A percentile compares a stretch with the other conserved stretches of the same genome.
phyloP scores from a whole-genome alignment of 2,113 vertebrate genomes.

The Dryoscopus gambensis region DNA sequence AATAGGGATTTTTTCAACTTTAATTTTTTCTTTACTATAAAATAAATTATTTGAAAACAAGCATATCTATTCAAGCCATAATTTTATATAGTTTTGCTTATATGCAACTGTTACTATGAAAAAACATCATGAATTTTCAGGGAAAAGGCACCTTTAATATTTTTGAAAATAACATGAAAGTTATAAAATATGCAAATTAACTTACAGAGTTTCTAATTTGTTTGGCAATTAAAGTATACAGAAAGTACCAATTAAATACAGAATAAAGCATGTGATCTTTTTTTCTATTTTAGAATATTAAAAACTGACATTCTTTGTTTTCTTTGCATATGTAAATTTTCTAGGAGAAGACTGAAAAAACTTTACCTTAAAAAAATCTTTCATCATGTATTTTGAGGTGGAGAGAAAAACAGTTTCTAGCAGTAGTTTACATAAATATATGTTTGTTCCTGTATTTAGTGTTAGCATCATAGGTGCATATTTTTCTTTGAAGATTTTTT shows the following conservation, averaged over 20 bases:
- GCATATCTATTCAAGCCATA: neutral
- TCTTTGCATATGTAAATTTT: neutral
- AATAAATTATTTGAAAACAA: neutral
- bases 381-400: neutral
- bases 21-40: neutral
- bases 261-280: neutral
- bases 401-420: neutral
- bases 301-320: neutral
- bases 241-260: neutral
- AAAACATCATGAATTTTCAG: neutral
- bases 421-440: neutral
- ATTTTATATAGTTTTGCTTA: neutral
- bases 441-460: neutral
- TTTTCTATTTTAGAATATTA: neutral
- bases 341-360: neutral
- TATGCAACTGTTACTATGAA: neutral
- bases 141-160: neutral
- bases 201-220: neutral
- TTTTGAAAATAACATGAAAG: neutral
- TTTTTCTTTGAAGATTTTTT: neutral
- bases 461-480: neutral
- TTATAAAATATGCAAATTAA: neutral
- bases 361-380: neutral
- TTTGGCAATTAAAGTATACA: neutral
- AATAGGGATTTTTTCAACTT: fast-evolving